Evolutionary conservation across 2,888 invertebrate genomes (phyloP).

Genomic region (Brenthis ino): DNA sequence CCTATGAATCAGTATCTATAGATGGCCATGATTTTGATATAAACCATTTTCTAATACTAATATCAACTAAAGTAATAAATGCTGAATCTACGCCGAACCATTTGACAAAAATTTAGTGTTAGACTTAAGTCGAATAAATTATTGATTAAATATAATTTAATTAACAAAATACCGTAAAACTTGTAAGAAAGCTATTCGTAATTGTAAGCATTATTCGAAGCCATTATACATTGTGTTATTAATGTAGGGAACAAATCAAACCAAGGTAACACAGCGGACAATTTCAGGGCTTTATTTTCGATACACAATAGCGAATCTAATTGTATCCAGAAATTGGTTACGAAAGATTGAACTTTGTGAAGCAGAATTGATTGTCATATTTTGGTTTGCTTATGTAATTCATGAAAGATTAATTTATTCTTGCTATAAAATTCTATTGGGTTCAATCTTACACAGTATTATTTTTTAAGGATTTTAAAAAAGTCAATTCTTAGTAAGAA

Average conservation of each 20-base stretch:
- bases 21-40: too few relatives aligned
- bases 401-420: neutral
- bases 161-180: neutral
- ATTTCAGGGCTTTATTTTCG: slow-evolving; percentile 16
- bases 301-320: slow-evolving; percentile 20
- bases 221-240: neutral
- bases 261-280: slow-evolving; percentile 18
- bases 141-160: neutral
- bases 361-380: slow-evolving; percentile 7
- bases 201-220: slow-evolving; percentile 12
- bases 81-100: too few relatives aligned
- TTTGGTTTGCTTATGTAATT: neutral
- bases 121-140: neutral
- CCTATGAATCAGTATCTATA: too few relatives aligned
- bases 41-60: too few relatives aligned
- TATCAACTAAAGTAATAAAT: too few relatives aligned
- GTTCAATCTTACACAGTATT: neutral
- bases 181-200: neutral
- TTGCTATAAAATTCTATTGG: neutral
- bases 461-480: too few relatives aligned
- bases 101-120: too few relatives aligned
- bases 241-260: slow-evolving; percentile 18
- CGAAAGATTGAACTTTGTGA: slow-evolving; percentile 11
- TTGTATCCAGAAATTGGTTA: slow-evolving; percentile 16
- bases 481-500: too few relatives aligned